A percentile compares a stretch with the other conserved stretches of the same genome.
phyloP scores from a whole-genome alignment of 2,888 invertebrate species.

The Hylaea fasciaria region DNA sequence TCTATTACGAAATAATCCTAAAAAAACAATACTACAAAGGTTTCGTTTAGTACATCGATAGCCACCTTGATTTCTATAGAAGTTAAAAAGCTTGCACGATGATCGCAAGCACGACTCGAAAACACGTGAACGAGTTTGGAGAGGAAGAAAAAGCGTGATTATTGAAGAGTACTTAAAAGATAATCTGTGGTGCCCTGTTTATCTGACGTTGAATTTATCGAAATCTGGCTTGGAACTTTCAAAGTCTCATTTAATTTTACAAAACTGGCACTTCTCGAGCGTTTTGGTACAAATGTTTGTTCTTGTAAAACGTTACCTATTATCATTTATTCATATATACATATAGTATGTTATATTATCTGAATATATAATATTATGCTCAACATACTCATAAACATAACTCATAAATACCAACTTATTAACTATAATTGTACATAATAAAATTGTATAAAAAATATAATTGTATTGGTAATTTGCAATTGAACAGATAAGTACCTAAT shows the following conservation, averaged over 20 bases:
- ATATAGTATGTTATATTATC: too few relatives aligned
- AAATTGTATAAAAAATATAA: too few relatives aligned
- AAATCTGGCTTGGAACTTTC: constrained; percentile 16
- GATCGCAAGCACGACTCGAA: constrained; percentile 51
- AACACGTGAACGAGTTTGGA: constrained; percentile 50
- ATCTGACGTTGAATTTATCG: constrained; percentile 13
- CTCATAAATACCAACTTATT: too few relatives aligned
- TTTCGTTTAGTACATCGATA: constrained; percentile 42
- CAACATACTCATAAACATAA: too few relatives aligned
- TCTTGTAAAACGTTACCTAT: too few relatives aligned
- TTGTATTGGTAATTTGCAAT: too few relatives aligned
- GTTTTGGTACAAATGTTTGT: neutral
- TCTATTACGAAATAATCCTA: neutral
- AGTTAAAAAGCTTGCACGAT: constrained; percentile 53
- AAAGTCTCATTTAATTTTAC: constrained; percentile 6
- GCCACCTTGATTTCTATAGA: constrained; percentile 47
- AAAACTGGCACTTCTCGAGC: neutral
- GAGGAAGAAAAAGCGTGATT: constrained; percentile 42
- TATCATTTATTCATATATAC: too few relatives aligned
- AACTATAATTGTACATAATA: too few relatives aligned
- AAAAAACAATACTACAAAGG: neutral
- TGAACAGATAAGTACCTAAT: too few relatives aligned
- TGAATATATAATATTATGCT: too few relatives aligned
- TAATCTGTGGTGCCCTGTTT: constrained; percentile 9
- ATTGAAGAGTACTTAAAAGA: constrained; percentile 39